Conservation (phyloP, 1,140 invertebrate genomes). For the Anastatus disparis region DNA sequence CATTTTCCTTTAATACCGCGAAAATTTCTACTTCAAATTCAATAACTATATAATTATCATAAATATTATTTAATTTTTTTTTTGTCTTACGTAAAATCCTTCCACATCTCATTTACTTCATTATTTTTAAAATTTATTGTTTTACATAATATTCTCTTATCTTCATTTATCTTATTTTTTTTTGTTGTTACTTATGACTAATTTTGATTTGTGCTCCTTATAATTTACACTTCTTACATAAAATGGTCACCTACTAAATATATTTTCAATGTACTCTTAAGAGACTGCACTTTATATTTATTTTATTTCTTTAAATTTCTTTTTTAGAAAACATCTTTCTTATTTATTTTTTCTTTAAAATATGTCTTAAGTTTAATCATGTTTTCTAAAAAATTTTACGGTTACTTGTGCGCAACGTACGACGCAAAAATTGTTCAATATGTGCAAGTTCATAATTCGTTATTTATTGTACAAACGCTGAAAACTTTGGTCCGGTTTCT, state of each 20-base stretch:
- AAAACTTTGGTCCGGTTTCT: slow-evolving; percentile 39
- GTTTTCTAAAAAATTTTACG: too few species aligned
- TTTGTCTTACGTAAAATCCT: slow-evolving; percentile 8
- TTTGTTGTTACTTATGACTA: slow-evolving; percentile 14
- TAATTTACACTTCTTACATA: slow-evolving; percentile 32
- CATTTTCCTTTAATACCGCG: slow-evolving; percentile 2
- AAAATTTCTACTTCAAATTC: slow-evolving; percentile 23
- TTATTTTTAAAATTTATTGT: slow-evolving; percentile 13
- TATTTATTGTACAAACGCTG: slow-evolving; percentile 41
- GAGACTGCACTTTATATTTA: too few species aligned
- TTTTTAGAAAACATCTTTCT: not conserved
- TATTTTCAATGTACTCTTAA: too few species aligned
- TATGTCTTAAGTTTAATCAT: too few species aligned
- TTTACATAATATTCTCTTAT: slow-evolving; percentile 26
- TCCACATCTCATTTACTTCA: not conserved
- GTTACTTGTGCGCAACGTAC: not conserved
- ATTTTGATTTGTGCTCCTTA: slow-evolving; percentile 43
- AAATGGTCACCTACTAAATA: slow-evolving; percentile 20
- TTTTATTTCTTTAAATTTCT: too few species aligned
- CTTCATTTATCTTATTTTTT: too few species aligned
- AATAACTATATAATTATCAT: slow-evolving; percentile 20
- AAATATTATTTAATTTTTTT: too few species aligned
- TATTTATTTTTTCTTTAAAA: too few species aligned
- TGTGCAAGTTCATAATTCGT: slow-evolving; percentile 29
- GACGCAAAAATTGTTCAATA: not conserved